These are phyloP conservation scores for Brachirus orientalis DNA, from an alignment of 2,113 vertebrate genomes.

Conservation along the genomic window DNA sequence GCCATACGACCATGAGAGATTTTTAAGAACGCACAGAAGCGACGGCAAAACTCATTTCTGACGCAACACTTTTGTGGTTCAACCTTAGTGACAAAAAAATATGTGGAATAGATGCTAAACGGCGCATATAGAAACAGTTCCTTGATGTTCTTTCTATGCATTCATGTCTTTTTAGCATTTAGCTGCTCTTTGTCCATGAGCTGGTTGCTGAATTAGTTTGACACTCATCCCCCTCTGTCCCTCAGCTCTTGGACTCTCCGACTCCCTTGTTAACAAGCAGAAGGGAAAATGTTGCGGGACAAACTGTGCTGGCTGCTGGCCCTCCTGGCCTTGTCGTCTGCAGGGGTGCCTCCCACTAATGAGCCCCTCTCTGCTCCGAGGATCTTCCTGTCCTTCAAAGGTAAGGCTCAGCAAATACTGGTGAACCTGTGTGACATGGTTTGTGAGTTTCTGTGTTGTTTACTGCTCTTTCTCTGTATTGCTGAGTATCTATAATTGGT, in stretches of 20 bases:
- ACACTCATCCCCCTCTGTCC: conserved; percentile 45
- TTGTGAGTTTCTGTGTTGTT: conserved; percentile 18
- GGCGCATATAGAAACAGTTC: too few relatives aligned
- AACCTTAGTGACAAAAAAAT: too few relatives aligned
- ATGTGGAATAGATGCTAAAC: too few relatives aligned
- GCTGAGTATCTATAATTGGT: conserved; percentile 14
- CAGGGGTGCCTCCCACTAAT: conserved; percentile 53
- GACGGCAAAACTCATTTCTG: too few relatives aligned
- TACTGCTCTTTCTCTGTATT: conserved; percentile 10
- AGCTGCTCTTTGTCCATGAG: too few relatives aligned
- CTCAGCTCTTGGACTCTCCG: conserved; percentile 60
- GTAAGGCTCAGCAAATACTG: conserved; percentile 63
- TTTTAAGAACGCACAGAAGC: too few relatives aligned
- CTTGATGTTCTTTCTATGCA: too few relatives aligned
- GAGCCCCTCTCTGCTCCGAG: conserved; percentile 80
- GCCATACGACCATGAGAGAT: conserved; percentile 4
- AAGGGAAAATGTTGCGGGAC: conserved; percentile 75
- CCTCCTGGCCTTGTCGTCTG: conserved; percentile 74
- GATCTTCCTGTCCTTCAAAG: conserved; percentile 86
- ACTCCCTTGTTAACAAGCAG: conserved; percentile 62
- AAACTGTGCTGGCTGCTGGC: conserved; percentile 74
- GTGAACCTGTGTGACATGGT: not conserved
- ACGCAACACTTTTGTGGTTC: too few relatives aligned
- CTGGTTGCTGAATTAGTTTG: conserved; percentile 12
- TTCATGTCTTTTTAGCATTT: too few relatives aligned